Evolutionary conservation across 2,113 vertebrate genomes (phyloP).

Genomic region (Eretmochelys imbricata): DNA sequence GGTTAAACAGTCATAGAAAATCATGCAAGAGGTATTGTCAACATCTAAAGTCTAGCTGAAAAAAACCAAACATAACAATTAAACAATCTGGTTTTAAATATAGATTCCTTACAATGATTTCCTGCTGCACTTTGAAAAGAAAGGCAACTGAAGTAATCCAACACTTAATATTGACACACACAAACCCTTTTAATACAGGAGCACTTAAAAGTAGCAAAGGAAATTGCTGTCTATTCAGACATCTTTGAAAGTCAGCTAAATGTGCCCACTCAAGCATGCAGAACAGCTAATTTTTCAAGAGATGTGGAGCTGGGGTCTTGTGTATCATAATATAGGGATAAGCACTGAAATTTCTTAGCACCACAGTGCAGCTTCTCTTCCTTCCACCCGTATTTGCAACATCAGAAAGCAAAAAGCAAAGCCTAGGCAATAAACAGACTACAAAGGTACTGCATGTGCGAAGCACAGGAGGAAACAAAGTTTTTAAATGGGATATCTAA

Average conservation of each 20-base stretch:
- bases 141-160: neutral
- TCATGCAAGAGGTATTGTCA: neutral
- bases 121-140: neutral
- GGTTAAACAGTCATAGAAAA: neutral
- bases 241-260: neutral
- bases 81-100: conserved; percentile 2
- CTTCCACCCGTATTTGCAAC: neutral
- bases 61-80: neutral
- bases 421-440: neutral
- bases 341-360: neutral
- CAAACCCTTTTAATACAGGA: neutral
- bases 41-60: neutral
- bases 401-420: conserved; percentile 1
- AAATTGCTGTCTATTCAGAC: neutral
- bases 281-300: neutral
- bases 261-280: neutral
- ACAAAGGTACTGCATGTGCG: neutral
- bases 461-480: neutral
- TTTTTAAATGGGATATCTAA: conserved; percentile 14
- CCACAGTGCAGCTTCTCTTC: neutral
- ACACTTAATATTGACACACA: neutral
- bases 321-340: neutral
- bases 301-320: neutral
- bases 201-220: neutral
- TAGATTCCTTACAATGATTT: neutral